These are phyloP conservation scores for Hozukius guyotensis DNA, from an alignment of 2,797 vertebrate genomes.

Conservation along the genomic window DNA sequence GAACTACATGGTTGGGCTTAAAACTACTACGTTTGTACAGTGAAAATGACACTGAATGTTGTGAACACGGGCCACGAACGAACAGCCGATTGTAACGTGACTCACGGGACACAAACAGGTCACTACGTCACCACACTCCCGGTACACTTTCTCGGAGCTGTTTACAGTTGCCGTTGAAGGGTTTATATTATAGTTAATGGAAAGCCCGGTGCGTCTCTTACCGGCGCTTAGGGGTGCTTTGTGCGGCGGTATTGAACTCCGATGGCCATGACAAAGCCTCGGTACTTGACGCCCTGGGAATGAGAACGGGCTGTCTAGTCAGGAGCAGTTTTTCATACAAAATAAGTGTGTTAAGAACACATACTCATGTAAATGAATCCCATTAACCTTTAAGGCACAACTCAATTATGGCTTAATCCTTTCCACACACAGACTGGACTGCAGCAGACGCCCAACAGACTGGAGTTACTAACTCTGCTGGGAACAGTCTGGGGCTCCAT, in stretches of 20 bases:
- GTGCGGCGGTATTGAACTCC: too few relatives aligned
- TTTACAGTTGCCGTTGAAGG: background rate
- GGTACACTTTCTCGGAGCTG: rapidly evolving
- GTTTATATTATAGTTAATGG: too few relatives aligned
- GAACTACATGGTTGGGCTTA: too few relatives aligned
- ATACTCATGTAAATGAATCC: slow-evolving; percentile 54
- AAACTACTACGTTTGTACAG: background rate
- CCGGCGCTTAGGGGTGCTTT: too few relatives aligned
- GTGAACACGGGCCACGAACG: background rate
- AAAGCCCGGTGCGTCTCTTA: too few relatives aligned
- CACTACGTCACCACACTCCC: rapidly evolving
- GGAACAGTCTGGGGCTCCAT: slow-evolving; percentile 31
- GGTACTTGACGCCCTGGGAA: too few relatives aligned
- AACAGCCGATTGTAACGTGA: background rate
- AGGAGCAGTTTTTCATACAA: background rate
- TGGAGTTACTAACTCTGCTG: slow-evolving; percentile 29
- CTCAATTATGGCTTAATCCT: slow-evolving; percentile 74
- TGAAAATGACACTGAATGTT: background rate
- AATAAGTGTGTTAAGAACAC: slow-evolving; percentile 7
- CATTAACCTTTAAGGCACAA: slow-evolving; percentile 71
- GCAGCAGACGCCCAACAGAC: slow-evolving; percentile 39
- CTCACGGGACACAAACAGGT: background rate
- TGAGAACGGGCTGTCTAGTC: too few relatives aligned
- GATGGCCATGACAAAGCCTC: too few relatives aligned
- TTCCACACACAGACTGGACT: slow-evolving; percentile 43